Base-by-base conservation (phyloP, 2,888 invertebrate genomes). In the Marronus borbonicus region DNA sequence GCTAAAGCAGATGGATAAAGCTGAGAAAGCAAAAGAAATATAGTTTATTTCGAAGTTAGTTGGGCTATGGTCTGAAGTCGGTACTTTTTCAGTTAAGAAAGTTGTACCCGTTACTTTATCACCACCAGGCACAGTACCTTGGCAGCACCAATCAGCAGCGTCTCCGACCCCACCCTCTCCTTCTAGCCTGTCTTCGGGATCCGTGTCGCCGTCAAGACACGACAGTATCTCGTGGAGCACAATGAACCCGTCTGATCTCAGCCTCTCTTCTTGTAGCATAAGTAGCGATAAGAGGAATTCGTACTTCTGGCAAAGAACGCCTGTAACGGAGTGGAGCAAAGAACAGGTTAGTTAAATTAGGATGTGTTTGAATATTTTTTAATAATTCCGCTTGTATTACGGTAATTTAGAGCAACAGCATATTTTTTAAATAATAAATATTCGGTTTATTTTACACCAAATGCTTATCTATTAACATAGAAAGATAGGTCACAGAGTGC, bases 271-370 rank as follows among this genome's bases (percentile, higher is more conserved):
- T 78, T 91, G 91, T 80, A 93, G 92, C 84, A 92, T 92, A 85
- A 91, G 91, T 80, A 92, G 92, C 85, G 91, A 92, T 81, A 93
- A 93, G 84, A 91, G 91, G 77, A 88, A 88, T 39, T 90, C 92
- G 62, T 92, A 93, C 83, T 92, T 93, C 83, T 93, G 92, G 92
- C 93, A 93, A 85, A 92, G 92, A 76, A 91, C 92, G n/a, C 92
- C 93, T 14, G 93, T 95, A 60, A 91, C 92, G 62, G 94, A 95
- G 84, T 95, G 95, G 95, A 93, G 92, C 82, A 94, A 93, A 87
- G 93, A 94, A 85, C 94, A 94, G 90, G 94, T 94, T 20, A 74
- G 77, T 62, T 24, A 31, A 31, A 31, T 31, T 31, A 2, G 31
- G 31, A 31, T 31, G 2, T 31, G 31, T 31, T 31, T 31, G 31